A percentile compares a stretch with the other conserved stretches of the same genome.
These are phyloP conservation scores for Pristionchus arcanus DNA, from an alignment of 2,888 invertebrate species.

Conservation along the genomic window DNA sequence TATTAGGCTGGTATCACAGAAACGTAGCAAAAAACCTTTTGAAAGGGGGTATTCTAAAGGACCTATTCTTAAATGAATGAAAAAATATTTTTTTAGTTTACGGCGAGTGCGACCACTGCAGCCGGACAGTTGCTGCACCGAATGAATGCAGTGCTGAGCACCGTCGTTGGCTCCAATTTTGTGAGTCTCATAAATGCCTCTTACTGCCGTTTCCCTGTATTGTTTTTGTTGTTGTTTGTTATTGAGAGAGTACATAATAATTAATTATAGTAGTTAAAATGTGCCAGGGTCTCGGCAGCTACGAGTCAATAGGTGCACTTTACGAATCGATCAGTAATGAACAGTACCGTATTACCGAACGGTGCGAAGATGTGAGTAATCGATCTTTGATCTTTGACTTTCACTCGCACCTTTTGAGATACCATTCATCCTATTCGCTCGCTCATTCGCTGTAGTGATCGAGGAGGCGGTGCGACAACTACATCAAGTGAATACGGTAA, in stretches of 20 bases:
- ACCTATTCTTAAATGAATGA: too few species aligned
- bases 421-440: neutral
- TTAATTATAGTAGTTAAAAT: too few species aligned
- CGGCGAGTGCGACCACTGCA: neutral
- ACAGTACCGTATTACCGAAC: neutral
- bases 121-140: neutral
- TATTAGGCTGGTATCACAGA: too few species aligned
- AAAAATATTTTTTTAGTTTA: neutral
- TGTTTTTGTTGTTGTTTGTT: too few species aligned
- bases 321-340: neutral
- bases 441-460: neutral
- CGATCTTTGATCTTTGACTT: neutral
- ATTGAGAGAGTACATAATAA: too few species aligned
- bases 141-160: slow-evolving; percentile 9
- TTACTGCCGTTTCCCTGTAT: too few species aligned
- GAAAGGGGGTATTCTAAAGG: too few species aligned
- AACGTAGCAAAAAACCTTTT: too few species aligned
- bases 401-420: neutral
- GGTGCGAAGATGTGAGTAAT: neutral
- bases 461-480: neutral
- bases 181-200: too few species aligned
- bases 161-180: neutral
- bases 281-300: neutral
- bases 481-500: neutral
- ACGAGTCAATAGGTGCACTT: neutral